Conservation (phyloP, 2,113 vertebrate genomes). For the Poeciliopsis retropinna region DNA sequence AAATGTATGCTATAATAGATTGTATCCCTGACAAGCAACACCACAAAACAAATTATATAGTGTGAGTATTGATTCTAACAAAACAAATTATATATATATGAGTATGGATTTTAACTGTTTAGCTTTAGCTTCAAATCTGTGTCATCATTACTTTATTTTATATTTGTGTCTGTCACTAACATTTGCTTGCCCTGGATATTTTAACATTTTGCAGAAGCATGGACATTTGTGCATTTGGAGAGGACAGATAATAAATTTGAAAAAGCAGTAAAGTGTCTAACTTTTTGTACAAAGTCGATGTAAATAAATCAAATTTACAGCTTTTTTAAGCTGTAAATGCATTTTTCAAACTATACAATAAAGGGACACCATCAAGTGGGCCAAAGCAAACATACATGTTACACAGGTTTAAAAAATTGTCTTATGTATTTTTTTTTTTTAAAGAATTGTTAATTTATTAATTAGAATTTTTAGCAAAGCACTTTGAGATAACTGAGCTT, state of each 20-base stretch:
- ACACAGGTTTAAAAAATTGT: too few species aligned
- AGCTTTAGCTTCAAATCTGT: not conserved
- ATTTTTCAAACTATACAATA: not conserved
- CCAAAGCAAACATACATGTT: too few species aligned
- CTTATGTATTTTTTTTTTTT: too few species aligned
- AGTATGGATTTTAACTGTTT: not conserved
- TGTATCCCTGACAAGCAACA: not conserved
- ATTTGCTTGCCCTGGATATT: not conserved
- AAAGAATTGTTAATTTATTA: too few species aligned
- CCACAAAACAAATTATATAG: not conserved
- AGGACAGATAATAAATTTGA: too few species aligned
- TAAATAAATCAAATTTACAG: not conserved
- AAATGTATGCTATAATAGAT: not conserved
- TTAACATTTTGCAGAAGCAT: not conserved
- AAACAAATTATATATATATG: too few species aligned
- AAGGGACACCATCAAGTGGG: not conserved
- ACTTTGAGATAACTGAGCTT: not conserved
- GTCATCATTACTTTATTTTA: not conserved
- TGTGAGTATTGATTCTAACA: not conserved
- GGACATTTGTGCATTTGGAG: not conserved
- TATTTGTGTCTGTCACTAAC: not conserved
- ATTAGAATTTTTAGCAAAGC: too few species aligned
- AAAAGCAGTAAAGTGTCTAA: not conserved
- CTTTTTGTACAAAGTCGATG: not conserved
- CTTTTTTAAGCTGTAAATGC: not conserved